Evolutionary conservation across 64 coral and sea anemone genomes (phyloP), one percentile per base, ranked within the genome.

Genomic region (Montipora sp.): DNA sequence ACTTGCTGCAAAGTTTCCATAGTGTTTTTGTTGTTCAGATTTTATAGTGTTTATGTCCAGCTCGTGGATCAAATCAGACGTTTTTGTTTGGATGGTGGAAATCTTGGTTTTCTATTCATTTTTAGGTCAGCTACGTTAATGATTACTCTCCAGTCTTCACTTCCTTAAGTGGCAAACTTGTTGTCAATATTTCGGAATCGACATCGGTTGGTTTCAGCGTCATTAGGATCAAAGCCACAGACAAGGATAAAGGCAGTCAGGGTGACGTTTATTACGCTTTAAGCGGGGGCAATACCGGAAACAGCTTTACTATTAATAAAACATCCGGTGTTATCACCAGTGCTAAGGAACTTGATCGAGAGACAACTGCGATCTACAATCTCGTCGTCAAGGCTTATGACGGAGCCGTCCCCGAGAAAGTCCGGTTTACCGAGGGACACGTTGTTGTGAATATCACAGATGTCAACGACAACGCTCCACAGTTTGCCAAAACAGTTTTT

Each of bases 41-140:
- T 36, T 36, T 36, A 36, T 36, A 36, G 36, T 36, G 36, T 36
- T 36, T 36, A 36, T 36, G 36, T 36, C 36, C 36, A 36, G 36
- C 36, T 36, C 36, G 36, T 36, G 36, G 36, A 36, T 36, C 1
- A 36, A 36, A 36, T 36, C 36, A 36, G 36, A 36, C 36, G 36
- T 36, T 36, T 36, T 36, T 57, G 53, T 57, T 57, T 2, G 1
- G 53, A 57, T 57, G 11, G 7, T 57, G 53, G 18, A 80, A 21
- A 50, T 21, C 2, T 11, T 18, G 22, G 18, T 47, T 84, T 5
- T 22, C 18, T 22, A 1, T 60, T 50, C n/a, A 22, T 51, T 80
- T 48, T 53, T 73, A 95, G 88, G 93, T 91, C 0, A 74, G 61
- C 73, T 95, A 95, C 75, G 82, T 95, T 72, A 95, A 95, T 87